Evolutionary conservation across 1,140 invertebrate species (phyloP).

Genomic region (Drosophila takahashii): DNA sequence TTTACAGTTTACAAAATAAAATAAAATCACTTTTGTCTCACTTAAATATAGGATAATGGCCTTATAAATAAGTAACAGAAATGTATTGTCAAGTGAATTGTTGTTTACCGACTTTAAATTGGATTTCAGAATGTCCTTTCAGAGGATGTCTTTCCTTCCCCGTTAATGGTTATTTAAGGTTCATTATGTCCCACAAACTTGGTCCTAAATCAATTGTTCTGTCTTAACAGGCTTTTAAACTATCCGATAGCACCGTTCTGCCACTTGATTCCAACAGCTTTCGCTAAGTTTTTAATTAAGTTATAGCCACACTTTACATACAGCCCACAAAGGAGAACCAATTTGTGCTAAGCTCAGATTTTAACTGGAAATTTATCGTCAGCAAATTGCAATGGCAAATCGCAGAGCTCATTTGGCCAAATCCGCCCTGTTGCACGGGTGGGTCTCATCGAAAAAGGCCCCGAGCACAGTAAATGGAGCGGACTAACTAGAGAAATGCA

Average conservation of each 20-base stretch:
- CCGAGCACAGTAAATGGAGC: constrained; percentile 33
- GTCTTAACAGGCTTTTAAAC: constrained; percentile 1
- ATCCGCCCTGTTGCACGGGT: not conserved
- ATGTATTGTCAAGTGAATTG: too few species aligned
- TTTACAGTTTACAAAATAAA: too few species aligned
- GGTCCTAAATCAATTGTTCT: not conserved
- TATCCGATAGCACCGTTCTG: constrained; percentile 14
- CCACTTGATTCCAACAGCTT: constrained; percentile 23
- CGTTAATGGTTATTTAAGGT: not conserved
- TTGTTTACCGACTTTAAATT: too few species aligned
- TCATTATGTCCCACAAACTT: not conserved
- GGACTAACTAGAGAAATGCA: constrained; percentile 41
- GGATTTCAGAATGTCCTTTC: not conserved
- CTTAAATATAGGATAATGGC: too few species aligned
- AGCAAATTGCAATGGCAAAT: constrained; percentile 34
- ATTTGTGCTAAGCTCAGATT: constrained; percentile 36
- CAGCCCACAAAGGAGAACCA: constrained; percentile 19
- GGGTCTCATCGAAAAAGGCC: not conserved
- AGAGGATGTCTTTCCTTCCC: too few species aligned
- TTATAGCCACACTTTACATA: constrained; percentile 21
- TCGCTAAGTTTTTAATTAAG: constrained; percentile 35
- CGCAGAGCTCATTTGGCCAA: constrained; percentile 28
- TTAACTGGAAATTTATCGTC: constrained; percentile 19
- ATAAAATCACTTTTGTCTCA: too few species aligned
- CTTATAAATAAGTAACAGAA: too few species aligned